Base-by-base conservation (phyloP, 2,888 invertebrate genomes). In the Gandaritis pyraliata region DNA sequence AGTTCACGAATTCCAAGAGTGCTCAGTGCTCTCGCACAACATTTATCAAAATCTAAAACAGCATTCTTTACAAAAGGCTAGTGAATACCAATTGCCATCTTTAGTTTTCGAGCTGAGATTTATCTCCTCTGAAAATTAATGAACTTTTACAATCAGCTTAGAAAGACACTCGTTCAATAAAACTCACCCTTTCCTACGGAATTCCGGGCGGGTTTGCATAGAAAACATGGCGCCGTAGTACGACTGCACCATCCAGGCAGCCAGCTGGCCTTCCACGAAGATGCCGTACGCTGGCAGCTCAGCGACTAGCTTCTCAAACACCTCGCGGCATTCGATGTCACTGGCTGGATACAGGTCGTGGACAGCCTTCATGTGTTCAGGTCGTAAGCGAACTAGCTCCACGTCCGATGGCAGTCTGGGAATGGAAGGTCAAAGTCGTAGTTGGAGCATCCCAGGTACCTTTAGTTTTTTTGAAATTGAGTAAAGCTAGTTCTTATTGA, bases 171-270 rank as follows among this genome's bases (percentile, higher is more conserved):
- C 29, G n/a, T 6, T 33, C 13, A 13, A 13, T 13, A 1, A 0
- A 5, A 41, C 16, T 10, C 16, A 43, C 81, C 96, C 96, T 89
- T 95, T 95, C 70, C 90, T 93, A 67, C 96, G 94, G 85, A 94
- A 95, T 83, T 96, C 95, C 52, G 96, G 96, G 77, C 95, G 94
- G 60, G 97, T 97, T 88, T 97, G 97, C 97, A 97, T 97, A 53
- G 97, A 97, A 91, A 97, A 97, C 97, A 97, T 97, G 66, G 97
- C 97, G 23, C 97, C 97, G 86, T 97, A 97, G 87, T 97, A 97
- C 16, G 96, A 96, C 85, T 97, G 97, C 50, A 97, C 96, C 97
- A 97, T 97, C 97, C 97, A 97, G 29, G 97, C 97, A 38, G 96
- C 97, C 68, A 97, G 90, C 75, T 95, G 94, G 52, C 95, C 96